Conservation (phyloP, 2,113 vertebrate species). For the Tachuris rubrigastra region DNA sequence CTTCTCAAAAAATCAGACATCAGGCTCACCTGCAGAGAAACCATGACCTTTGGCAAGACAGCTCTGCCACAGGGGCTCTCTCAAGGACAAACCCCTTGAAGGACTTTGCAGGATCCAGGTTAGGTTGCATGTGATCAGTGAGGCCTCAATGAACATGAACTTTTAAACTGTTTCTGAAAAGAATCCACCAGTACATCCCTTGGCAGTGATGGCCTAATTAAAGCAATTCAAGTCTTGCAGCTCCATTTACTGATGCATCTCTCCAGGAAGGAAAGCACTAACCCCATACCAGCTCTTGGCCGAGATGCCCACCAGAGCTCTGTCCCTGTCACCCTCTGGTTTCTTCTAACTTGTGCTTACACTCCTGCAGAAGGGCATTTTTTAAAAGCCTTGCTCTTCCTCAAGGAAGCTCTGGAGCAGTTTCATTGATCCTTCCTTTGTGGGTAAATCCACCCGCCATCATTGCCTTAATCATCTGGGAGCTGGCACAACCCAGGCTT, state of each 20-base stretch:
- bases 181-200: background rate
- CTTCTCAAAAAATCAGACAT: background rate
- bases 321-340: background rate
- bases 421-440: fast-evolving
- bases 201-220: background rate
- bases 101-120: fast-evolving
- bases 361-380: background rate
- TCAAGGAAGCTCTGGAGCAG: background rate
- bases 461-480: background rate
- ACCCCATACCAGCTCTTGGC: background rate
- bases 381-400: background rate
- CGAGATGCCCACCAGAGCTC: fast-evolving
- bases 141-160: background rate
- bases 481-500: background rate
- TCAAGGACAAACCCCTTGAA: background rate
- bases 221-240: background rate
- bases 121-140: background rate
- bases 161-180: background rate
- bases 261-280: background rate
- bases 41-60: background rate
- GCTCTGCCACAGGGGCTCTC: background rate
- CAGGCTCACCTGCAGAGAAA: background rate
- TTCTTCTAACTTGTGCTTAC: background rate
- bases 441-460: fast-evolving
- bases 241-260: background rate